Conservation (phyloP, 2,888 invertebrate species). For the Campoplex nolae region DNA sequence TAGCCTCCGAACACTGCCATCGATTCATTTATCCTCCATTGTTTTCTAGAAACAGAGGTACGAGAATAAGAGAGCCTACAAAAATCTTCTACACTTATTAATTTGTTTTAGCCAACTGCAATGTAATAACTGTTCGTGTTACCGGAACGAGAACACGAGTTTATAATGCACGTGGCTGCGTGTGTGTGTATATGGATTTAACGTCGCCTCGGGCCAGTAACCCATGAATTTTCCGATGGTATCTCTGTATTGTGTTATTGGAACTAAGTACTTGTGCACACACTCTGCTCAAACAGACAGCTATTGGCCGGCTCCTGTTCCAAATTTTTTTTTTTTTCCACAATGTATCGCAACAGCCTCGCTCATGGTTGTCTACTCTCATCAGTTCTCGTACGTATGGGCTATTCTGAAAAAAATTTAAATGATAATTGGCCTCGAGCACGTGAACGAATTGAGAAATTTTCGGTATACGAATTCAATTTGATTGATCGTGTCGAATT, state of each 20-base stretch:
- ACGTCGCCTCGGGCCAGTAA: constrained; percentile 52
- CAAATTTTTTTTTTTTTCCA: constrained; percentile 46
- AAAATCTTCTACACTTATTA: constrained; percentile 71
- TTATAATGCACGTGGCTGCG: constrained; percentile 20
- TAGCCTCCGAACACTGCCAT: not conserved
- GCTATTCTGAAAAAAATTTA: not conserved
- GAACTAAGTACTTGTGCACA: constrained; percentile 83
- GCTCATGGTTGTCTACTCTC: constrained; percentile 37
- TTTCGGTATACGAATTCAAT: not conserved
- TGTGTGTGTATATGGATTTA: constrained; percentile 10
- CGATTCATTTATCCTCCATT: constrained; percentile 45
- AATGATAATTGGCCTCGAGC: not conserved
- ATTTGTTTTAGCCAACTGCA: constrained; percentile 70
- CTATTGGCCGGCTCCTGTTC: constrained; percentile 68
- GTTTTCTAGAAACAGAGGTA: not conserved
- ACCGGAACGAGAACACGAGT: constrained; percentile 67
- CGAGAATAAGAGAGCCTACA: not conserved
- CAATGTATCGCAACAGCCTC: constrained; percentile 73
- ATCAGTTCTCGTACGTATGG: constrained; percentile 12
- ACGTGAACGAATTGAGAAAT: not conserved
- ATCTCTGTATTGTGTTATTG: constrained; percentile 83
- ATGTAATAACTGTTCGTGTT: not conserved
- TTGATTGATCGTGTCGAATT: too few relatives aligned
- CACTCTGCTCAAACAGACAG: constrained; percentile 73
- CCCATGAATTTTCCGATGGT: constrained; percentile 77